phyloP scores from a whole-genome alignment of 2,113 vertebrate genomes.

The Tenebrosternarchus preto region DNA sequence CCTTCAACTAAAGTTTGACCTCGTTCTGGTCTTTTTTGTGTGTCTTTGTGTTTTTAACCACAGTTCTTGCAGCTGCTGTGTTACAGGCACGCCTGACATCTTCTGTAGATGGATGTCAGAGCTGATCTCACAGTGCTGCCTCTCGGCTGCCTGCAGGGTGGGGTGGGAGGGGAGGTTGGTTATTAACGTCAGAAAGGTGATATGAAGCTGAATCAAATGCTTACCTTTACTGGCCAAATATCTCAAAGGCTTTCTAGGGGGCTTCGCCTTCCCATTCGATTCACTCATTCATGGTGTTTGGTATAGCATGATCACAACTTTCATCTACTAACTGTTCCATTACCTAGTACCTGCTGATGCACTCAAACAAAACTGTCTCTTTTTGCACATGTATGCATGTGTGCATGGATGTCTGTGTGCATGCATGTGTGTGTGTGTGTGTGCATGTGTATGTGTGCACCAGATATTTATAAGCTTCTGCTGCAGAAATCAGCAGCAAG shows the following conservation, averaged over 20 bases:
- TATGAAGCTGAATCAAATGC: conserved; percentile 45
- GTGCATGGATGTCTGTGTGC: background rate
- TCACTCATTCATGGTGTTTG: conserved; percentile 7
- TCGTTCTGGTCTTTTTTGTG: background rate
- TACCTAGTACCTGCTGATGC: background rate
- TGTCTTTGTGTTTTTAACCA: background rate
- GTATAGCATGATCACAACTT: background rate
- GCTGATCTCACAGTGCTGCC: conserved; percentile 32
- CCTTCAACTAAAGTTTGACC: conserved; percentile 1
- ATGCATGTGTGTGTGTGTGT: conserved; percentile 7
- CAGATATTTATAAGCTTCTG: background rate
- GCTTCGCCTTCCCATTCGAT: background rate
- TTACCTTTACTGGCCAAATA: conserved; percentile 52
- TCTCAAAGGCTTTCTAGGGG: conserved; percentile 50
- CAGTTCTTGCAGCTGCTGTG: background rate
- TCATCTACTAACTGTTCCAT: background rate
- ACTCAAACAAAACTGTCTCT: background rate
- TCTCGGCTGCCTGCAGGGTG: background rate
- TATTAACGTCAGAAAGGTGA: conserved; percentile 35
- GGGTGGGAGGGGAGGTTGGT: too few relatives aligned
- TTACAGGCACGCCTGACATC: conserved; percentile 67
- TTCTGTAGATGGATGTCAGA: conserved; percentile 64
- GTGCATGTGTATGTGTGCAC: background rate
- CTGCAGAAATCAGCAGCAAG: background rate
- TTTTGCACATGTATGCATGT: background rate